phyloP scores from a whole-genome alignment of 2,797 vertebrate species.

The Acridotheres tristis region DNA sequence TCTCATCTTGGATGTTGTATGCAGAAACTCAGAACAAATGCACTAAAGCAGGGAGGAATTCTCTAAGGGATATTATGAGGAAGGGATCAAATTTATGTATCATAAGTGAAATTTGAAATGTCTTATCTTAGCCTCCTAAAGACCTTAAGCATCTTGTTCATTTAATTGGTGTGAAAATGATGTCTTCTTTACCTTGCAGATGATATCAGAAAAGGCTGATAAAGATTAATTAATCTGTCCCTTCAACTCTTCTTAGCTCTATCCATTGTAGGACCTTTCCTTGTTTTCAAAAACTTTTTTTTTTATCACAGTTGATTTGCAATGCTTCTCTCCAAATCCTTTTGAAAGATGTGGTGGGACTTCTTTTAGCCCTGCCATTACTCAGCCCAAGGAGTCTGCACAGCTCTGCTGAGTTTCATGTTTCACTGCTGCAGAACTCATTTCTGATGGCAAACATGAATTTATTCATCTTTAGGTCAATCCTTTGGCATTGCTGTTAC shows the following conservation, averaged over 20 bases:
- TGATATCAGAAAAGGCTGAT: neutral
- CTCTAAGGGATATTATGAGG: neutral
- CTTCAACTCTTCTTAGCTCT: neutral
- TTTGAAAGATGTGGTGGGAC: neutral
- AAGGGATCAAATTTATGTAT: neutral
- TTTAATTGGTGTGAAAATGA: neutral
- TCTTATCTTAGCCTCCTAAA: neutral
- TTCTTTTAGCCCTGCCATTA: neutral
- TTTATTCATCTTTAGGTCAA: conserved; percentile 33
- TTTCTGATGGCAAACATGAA: neutral
- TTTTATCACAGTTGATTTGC: neutral
- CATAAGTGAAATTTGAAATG: neutral
- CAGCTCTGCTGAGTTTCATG: neutral
- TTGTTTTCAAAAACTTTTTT: neutral
- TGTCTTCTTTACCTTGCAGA: neutral
- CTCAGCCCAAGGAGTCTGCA: neutral
- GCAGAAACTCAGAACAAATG: neutral
- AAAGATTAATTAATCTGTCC: neutral
- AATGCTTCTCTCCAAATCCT: neutral
- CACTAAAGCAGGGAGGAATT: neutral
- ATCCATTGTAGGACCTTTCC: neutral
- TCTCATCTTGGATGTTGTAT: neutral
- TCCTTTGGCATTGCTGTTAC: neutral
- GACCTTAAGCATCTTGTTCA: neutral
- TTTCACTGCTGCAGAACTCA: conserved; percentile 46